Percentiles rank a stretch among this genome's conserved stretches.
Evolutionary conservation across 53 echinoderm and acorn worm genomes (phyloP).

Genomic region (Zoroaster sp.): DNA sequence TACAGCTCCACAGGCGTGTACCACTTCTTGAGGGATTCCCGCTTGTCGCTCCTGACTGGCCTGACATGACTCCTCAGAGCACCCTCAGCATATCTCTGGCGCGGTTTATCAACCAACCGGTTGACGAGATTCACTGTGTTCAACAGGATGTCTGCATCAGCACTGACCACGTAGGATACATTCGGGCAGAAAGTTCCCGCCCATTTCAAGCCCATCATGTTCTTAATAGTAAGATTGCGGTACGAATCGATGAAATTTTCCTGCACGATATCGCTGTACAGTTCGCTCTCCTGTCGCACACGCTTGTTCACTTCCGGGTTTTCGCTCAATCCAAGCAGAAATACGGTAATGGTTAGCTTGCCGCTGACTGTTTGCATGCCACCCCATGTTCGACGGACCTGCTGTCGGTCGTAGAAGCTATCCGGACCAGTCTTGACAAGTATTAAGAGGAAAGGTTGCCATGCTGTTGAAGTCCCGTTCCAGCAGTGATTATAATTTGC

Average conservation of each 20-base stretch:
- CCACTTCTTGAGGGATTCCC: background rate
- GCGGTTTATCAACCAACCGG: background rate
- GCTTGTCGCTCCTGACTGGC: background rate
- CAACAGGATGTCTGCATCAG: conserved; percentile 23
- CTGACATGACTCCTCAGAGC: background rate
- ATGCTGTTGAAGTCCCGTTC: background rate
- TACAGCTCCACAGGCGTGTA: conserved; percentile 10
- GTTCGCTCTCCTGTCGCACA: background rate
- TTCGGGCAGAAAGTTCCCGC: conserved; percentile 8
- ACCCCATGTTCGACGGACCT: conserved; percentile 32
- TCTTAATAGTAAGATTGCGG: conserved; percentile 26
- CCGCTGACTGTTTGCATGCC: background rate
- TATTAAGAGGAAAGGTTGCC: conserved; percentile 16
- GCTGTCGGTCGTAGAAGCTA: conserved; percentile 13
- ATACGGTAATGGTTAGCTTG: background rate
- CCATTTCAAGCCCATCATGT: conserved; percentile 55
- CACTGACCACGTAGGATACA: conserved; percentile 13
- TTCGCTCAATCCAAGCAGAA: conserved; percentile 4
- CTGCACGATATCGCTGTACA: conserved; percentile 27
- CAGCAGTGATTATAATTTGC: background rate
- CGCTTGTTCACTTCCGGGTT: background rate
- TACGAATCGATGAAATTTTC: conserved; percentile 36
- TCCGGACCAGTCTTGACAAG: conserved; percentile 6
- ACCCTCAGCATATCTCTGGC: conserved; percentile 21
- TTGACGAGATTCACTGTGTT: conserved; percentile 1